phyloP scores from a whole-genome alignment of 2,113 vertebrate species.

The Nerophis lumbriciformis region DNA sequence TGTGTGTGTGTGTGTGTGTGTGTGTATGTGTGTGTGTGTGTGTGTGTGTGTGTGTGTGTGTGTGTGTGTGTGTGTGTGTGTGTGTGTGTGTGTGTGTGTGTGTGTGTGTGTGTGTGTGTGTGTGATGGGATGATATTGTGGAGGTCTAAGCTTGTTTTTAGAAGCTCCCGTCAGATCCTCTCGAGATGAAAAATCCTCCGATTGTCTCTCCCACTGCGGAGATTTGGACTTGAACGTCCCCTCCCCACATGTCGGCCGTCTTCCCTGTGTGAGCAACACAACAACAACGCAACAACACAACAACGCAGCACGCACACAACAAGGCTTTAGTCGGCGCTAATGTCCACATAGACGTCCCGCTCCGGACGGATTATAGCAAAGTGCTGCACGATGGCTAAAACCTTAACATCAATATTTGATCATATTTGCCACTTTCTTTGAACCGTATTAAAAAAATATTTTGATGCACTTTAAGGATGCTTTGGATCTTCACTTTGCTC shows the following conservation, averaged over 20 bases:
- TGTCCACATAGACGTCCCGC: conserved; percentile 5
- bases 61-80: conserved; percentile 25
- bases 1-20: conserved; percentile 3
- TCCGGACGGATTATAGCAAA: conserved; percentile 47
- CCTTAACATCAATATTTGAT: background rate
- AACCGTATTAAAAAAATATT: too few relatives aligned
- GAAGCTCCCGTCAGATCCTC: conserved; percentile 36
- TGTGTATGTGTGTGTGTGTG: conserved; percentile 13
- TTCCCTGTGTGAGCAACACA: conserved; percentile 14
- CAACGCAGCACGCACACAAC: conserved; percentile 23
- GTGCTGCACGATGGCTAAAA: conserved; percentile 29
- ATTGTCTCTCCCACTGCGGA: conserved; percentile 24
- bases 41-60: conserved; percentile 26
- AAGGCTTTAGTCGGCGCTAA: conserved; percentile 35
- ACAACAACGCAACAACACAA: conserved; percentile 13
- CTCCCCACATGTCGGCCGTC: conserved; percentile 12
- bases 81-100: conserved; percentile 19
- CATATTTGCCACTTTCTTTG: too few relatives aligned
- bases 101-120: conserved; percentile 26
- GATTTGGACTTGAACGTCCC: conserved; percentile 8
- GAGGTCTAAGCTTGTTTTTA: conserved; percentile 58
- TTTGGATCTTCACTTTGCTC: too few relatives aligned
- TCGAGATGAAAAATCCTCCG: conserved; percentile 34
- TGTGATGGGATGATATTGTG: conserved; percentile 26
- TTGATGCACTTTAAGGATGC: too few relatives aligned